phyloP scores from a whole-genome alignment of 2,797 vertebrate species.

The Sebastes minor region DNA sequence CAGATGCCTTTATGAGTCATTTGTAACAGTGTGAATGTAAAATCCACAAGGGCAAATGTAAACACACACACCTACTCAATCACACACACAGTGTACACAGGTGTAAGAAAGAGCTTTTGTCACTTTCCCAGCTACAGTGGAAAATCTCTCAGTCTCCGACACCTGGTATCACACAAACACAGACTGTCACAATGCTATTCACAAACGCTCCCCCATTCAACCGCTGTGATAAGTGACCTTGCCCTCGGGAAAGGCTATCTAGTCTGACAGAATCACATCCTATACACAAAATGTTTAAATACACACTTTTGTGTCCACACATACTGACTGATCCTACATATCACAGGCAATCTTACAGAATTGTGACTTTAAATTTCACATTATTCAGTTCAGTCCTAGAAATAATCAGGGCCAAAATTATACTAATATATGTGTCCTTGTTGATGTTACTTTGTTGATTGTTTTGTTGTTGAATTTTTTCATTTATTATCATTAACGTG shows the following conservation, averaged over 20 bases:
- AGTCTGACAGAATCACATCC: constrained; percentile 20
- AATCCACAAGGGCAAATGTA: constrained; percentile 20
- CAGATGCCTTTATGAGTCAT: constrained; percentile 22
- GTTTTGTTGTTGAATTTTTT: background rate
- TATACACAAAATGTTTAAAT: constrained; percentile 1
- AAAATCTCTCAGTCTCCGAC: constrained; percentile 39
- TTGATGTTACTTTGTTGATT: background rate
- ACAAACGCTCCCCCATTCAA: constrained; percentile 42
- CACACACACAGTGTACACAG: background rate
- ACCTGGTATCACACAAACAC: constrained; percentile 36
- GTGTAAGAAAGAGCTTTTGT: constrained; percentile 26
- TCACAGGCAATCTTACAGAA: background rate
- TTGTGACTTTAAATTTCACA: background rate
- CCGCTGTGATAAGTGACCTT: constrained; percentile 2
- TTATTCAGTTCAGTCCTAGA: background rate
- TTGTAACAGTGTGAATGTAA: constrained; percentile 10
- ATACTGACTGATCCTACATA: background rate
- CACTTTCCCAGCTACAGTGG: constrained; percentile 19
- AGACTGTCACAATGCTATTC: constrained; percentile 35
- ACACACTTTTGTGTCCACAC: background rate
- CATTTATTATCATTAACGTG: background rate
- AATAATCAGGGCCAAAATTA: background rate
- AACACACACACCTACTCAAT: constrained; percentile 4
- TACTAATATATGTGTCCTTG: background rate
- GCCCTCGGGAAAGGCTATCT: constrained; percentile 14